phyloP scores from a whole-genome alignment of 92 coral and sea anemone species.

The Muricea muricata region DNA sequence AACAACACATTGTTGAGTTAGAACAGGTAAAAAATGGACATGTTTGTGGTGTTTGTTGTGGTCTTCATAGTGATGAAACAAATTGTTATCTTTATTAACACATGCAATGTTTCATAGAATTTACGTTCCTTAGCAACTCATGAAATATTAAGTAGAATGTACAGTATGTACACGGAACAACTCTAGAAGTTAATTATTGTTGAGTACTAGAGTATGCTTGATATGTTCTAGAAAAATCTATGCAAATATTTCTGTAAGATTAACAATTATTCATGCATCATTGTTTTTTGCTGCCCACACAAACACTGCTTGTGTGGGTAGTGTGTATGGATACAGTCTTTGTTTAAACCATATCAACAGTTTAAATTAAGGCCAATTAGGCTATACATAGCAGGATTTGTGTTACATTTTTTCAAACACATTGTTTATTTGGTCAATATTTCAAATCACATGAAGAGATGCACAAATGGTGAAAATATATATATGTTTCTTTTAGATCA shows the following conservation, averaged over 20 bases:
- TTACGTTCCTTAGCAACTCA: neutral
- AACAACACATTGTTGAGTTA: constrained; percentile 84
- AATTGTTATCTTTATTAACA: too few relatives aligned
- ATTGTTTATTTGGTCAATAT: too few relatives aligned
- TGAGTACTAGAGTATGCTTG: neutral
- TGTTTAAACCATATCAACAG: neutral
- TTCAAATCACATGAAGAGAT: too few relatives aligned
- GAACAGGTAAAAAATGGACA: constrained; percentile 73
- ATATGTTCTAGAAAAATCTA: neutral
- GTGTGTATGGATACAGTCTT: neutral
- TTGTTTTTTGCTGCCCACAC: neutral
- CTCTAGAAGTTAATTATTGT: too few relatives aligned
- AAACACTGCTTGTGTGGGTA: neutral
- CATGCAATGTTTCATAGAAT: too few relatives aligned
- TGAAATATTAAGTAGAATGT: neutral
- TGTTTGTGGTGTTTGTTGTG: neutral
- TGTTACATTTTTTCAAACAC: too few relatives aligned
- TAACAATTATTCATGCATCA: too few relatives aligned
- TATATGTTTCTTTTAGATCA: constrained; percentile 51
- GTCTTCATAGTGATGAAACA: neutral
- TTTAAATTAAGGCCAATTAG: too few relatives aligned
- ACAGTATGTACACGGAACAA: too few relatives aligned
- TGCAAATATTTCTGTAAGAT: neutral
- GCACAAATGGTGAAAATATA: too few relatives aligned
- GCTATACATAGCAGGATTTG: too few relatives aligned